Conservation (phyloP, 2,113 vertebrate genomes). For the Crotophaga sulcirostris region DNA sequence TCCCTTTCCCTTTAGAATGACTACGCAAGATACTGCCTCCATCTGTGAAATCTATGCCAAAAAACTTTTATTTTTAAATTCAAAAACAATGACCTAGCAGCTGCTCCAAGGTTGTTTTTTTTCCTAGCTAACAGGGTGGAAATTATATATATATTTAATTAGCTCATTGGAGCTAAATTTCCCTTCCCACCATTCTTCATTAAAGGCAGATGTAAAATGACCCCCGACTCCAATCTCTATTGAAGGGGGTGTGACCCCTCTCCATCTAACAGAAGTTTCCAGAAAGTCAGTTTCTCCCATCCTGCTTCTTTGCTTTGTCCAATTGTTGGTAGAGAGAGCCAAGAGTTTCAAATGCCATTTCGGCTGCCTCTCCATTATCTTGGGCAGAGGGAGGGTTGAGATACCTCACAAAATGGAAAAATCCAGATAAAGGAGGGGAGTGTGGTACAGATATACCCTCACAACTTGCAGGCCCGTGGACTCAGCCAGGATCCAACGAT, state of each 20-base stretch:
- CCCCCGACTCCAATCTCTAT: conserved; percentile 55
- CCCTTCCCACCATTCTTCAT: conserved; percentile 62
- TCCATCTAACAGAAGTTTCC: conserved; percentile 41
- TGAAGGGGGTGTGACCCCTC: conserved; percentile 50
- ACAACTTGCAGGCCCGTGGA: neutral
- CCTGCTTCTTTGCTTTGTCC: conserved; percentile 62
- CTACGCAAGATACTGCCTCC: neutral
- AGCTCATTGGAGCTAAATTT: conserved; percentile 64
- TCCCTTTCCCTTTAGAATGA: conserved; percentile 22
- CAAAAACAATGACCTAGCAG: conserved; percentile 73
- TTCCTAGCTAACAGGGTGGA: conserved; percentile 45
- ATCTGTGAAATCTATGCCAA: conserved; percentile 56
- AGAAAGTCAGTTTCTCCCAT: conserved; percentile 57
- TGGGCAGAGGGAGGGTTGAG: conserved; percentile 35
- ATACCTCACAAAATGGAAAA: conserved; percentile 45
- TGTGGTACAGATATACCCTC: neutral
- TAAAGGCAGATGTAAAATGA: conserved; percentile 63
- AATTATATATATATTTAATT: conserved; percentile 73
- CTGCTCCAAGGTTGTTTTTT: conserved; percentile 38
- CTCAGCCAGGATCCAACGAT: neutral
- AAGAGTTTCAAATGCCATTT: conserved; percentile 57
- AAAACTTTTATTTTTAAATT: conserved; percentile 79
- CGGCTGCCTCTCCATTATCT: conserved; percentile 49
- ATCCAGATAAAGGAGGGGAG: neutral
- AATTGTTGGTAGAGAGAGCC: conserved; percentile 53